These are phyloP conservation scores for Thyatira batis DNA, from an alignment of 2,888 invertebrate species.

Conservation along the genomic window DNA sequence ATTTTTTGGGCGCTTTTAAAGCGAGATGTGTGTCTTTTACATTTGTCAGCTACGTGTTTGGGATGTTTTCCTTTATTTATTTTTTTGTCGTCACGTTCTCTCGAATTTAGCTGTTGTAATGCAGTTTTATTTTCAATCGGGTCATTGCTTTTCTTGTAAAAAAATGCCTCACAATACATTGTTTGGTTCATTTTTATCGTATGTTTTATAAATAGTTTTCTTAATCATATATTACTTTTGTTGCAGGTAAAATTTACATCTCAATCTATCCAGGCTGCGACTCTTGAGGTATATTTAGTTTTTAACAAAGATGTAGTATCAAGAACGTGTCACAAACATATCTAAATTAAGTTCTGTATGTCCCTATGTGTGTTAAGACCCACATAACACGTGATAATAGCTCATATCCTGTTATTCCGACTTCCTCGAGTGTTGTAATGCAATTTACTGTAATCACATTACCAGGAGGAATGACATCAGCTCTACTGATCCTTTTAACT, in stretches of 20 bases:
- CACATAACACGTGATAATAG: slow-evolving; percentile 43
- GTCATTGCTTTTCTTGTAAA: neutral
- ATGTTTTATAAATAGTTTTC: no score
- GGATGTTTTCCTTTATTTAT: slow-evolving; percentile 33
- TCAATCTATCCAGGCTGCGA: neutral
- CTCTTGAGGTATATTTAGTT: neutral
- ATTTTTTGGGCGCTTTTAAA: slow-evolving; percentile 47
- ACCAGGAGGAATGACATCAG: slow-evolving; percentile 62
- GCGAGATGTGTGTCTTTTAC: slow-evolving; percentile 18
- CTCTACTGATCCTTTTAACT: slow-evolving; percentile 52
- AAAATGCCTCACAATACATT: no score
- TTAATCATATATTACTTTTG: no score
- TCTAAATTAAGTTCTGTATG: slow-evolving; percentile 7
- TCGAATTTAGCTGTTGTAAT: neutral
- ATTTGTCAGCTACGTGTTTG: slow-evolving; percentile 33
- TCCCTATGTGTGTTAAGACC: slow-evolving; percentile 15
- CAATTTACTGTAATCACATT: slow-evolving; percentile 72
- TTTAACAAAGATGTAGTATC: neutral
- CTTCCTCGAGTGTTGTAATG: slow-evolving; percentile 60
- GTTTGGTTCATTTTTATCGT: no score
- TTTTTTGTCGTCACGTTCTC: slow-evolving; percentile 8
- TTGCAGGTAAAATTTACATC: neutral
- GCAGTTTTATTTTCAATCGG: neutral
- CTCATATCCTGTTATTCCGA: slow-evolving; percentile 54
- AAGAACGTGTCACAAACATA: slow-evolving; percentile 2